Evolutionary conservation across 2,797 vertebrate species (phyloP), one percentile per base, ranked within the genome.

Genomic region (Neosilurus hyrtlii): DNA sequence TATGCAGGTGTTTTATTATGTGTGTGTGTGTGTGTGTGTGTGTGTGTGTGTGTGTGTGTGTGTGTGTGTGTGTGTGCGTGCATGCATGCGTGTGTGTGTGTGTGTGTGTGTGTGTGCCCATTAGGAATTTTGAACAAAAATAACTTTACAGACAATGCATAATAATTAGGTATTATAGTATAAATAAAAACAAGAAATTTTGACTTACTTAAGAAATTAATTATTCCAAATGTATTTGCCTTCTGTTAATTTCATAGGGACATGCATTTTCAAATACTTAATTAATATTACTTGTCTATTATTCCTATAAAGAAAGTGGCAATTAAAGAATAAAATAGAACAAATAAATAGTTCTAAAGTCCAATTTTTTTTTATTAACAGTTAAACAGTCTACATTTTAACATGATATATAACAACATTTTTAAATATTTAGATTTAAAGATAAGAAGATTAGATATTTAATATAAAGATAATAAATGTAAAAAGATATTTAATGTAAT

Each of bases 1-100:
- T 73, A 82, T 84, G 77, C 84, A 85, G 86, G 83, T 63, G 80
- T 66, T 67, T 71, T 62, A 76, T 63, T 81, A 43, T 86, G 20
- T 59, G 52, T 68, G 52, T 65, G 59, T 18, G 37, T 63, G n/a
- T 75, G 54, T 75, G 54, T 59, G 10, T 59, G 52, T 74, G 70
- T 72, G 70, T 66, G n/a, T 59, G 20, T 62, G 62, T 79, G 2
- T 80, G 9, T 72, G 74, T 51, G n/a, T 66, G n/a, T 59, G 20
- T 62, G 62, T 79, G 2, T 86, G 20, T 59, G 52, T 68, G 52
- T 65, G 59, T 18, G 37, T 63, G n/a, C n/a, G n/a, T n/a, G 37
- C 2, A 6, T 43, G 37, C 6, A 6, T 43, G 37, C 4, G 3
- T 57, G 49, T 9, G 9, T 18, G 12, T 24, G n/a, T 56, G 71